Evolutionary conservation across 1,140 invertebrate species (phyloP).

Genomic region (Adelges cooleyi): DNA sequence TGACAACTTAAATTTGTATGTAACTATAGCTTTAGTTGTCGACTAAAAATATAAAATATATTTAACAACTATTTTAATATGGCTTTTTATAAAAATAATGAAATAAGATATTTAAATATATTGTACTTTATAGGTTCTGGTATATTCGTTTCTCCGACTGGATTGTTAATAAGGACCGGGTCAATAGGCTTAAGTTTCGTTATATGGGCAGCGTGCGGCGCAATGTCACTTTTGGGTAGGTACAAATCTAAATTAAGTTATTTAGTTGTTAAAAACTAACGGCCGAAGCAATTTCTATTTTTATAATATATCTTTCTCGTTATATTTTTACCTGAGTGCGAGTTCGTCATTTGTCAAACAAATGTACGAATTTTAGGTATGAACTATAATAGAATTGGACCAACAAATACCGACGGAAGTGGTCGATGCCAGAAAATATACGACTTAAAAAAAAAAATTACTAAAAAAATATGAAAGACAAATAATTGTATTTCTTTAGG

Average conservation of each 20-base stretch:
- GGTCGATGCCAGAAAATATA: neutral
- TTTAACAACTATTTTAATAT: too few species aligned
- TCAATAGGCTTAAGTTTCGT: conserved; percentile 89
- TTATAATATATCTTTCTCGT: neutral
- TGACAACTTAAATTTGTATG: too few species aligned
- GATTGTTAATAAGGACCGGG: conserved; percentile 77
- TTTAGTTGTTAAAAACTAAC: neutral
- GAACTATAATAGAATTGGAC: neutral
- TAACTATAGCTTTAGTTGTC: too few species aligned
- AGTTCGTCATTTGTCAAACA: conserved; percentile 11
- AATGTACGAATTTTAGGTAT: neutral
- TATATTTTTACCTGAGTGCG: conserved; percentile 6
- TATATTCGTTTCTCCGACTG: conserved; percentile 95
- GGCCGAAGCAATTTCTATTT: neutral
- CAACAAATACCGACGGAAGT: neutral
- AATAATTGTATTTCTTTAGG: conserved; percentile 43
- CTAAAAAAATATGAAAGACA: too few species aligned
- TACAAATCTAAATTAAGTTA: conserved; percentile 28
- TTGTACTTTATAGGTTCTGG: conserved; percentile 59
- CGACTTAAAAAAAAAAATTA: neutral
- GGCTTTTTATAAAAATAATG: too few species aligned
- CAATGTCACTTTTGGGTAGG: conserved; percentile 78
- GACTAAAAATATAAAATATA: too few species aligned
- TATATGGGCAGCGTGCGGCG: conserved; percentile 85
- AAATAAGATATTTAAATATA: neutral